Base-by-base conservation (phyloP, 2,113 vertebrate genomes). In the Odontesthes bonariensis region DNA sequence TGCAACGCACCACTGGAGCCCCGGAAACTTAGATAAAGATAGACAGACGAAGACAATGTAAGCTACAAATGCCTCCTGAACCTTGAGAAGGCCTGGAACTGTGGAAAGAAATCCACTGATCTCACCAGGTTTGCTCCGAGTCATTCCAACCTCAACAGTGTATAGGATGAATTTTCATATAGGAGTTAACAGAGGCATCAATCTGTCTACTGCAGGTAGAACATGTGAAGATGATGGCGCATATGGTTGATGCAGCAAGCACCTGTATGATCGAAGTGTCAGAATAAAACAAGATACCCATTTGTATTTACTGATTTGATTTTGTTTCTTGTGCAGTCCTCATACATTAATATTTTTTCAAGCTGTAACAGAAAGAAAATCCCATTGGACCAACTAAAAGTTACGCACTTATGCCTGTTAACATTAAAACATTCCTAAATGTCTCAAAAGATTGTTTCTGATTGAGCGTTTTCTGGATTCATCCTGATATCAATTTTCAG, bases 31-130 rank as follows among this genome's bases (percentile, higher is more conserved):
- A n/a, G n/a, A n/a, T n/a, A n/a, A n/a, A n/a, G n/a, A n/a, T n/a
- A n/a, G 70, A 79, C 91, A 95, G 72, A 86, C 91, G 88, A 98
- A 96, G 92, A 97, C 96, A 63, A 96, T 94, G 54, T 96, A 96
- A 19, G 96, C 95, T 70, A 96, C 89, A 0, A 95, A 97, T 61
- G 94, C 92, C 78, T 98, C 96, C 1, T 97, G 93, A 8, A 97
- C 95, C 75, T 97, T 97, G 53, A 97, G 92, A 49, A 97, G 93
- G 3, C 96, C 96, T 0, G 96, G 95, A n/a, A 96, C 62, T 0
- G 96, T 96, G 77, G 94, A 93, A 40, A 98, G 92, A 75, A 97
- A 97, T 32, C 95, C 95, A 62, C 95, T 96, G 70, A 96, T 83
- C 79, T 97, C 96, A 0, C 95, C 95, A 0, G 94, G 89, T 83